A percentile compares a stretch with the other conserved stretches of the same genome.
phyloP scores from a whole-genome alignment of 1,140 invertebrate genomes.

The Pygmarrhopalites habei region DNA sequence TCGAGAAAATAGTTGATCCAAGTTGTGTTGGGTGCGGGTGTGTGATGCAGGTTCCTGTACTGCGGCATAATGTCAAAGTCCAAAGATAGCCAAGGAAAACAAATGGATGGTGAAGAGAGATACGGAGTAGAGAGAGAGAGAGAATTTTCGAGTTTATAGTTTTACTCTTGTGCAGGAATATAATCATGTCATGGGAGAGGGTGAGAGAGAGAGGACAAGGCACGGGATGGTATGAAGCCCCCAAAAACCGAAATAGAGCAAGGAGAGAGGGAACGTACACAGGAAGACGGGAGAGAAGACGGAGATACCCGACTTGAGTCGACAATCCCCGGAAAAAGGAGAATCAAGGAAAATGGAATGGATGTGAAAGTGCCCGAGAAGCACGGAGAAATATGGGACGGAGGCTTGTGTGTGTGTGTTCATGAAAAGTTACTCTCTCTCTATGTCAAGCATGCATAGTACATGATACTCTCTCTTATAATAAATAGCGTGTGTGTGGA shows the following conservation, averaged over 20 bases:
- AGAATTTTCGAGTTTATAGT: background rate
- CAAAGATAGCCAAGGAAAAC: background rate
- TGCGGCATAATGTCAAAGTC: background rate
- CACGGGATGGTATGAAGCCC: background rate
- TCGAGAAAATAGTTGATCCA: too few species aligned
- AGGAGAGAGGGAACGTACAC: background rate
- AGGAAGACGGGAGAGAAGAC: background rate
- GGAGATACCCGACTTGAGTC: conserved; percentile 1
- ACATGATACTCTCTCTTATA: background rate
- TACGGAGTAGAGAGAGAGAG: background rate
- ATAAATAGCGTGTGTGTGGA: too few species aligned
- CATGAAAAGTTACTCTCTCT: too few species aligned
- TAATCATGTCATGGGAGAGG: background rate
- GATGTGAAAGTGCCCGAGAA: conserved; percentile 3
- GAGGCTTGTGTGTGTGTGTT: background rate
- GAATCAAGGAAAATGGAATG: conserved; percentile 3
- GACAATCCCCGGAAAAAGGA: conserved; percentile 1
- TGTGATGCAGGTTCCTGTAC: too few species aligned
- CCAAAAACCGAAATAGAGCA: background rate
- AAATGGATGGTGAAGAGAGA: background rate
- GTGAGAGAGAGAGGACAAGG: background rate
- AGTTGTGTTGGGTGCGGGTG: too few species aligned
- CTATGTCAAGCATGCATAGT: background rate
- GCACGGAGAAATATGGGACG: conserved; percentile 9
- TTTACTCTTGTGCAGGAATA: background rate